These are phyloP conservation scores for Xyrauchen texanus DNA, from an alignment of 2,113 vertebrate genomes.

Conservation along the genomic window DNA sequence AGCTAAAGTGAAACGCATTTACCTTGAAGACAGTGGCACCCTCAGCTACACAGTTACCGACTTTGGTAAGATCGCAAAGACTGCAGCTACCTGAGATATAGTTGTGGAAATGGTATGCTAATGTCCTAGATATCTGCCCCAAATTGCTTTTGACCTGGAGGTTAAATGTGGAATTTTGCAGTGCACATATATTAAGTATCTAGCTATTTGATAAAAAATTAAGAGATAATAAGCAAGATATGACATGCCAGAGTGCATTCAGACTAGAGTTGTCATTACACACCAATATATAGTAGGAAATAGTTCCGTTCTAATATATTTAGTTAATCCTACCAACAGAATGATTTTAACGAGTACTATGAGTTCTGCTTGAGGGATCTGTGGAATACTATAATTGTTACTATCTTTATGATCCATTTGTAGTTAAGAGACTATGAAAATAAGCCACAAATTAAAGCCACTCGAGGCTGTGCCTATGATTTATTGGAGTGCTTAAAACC, in stretches of 20 bases:
- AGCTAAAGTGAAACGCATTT: constrained; percentile 62
- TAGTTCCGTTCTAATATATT: background rate
- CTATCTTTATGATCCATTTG: background rate
- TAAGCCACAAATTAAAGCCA: no score
- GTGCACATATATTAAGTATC: constrained; percentile 45
- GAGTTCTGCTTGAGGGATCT: background rate
- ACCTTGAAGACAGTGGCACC: constrained; percentile 64
- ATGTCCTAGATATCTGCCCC: constrained; percentile 49
- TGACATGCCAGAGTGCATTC: constrained; percentile 44
- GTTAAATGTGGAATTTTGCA: constrained; percentile 52
- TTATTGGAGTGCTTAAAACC: no score
- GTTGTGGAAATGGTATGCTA: constrained; percentile 41
- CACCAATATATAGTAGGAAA: constrained; percentile 25
- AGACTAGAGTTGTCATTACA: constrained; percentile 36
- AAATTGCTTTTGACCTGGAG: constrained; percentile 54
- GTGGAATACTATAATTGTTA: background rate
- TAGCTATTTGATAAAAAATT: constrained; percentile 47
- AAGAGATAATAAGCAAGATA: constrained; percentile 47
- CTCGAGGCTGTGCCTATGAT: no score
- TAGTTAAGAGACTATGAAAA: background rate
- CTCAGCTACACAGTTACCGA: constrained; percentile 53
- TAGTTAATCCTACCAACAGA: no score
- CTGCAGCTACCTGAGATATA: constrained; percentile 43
- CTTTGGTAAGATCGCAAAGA: constrained; percentile 36
- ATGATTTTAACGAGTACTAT: background rate